Evolutionary conservation across 2,888 invertebrate genomes (phyloP).

Genomic region (Nephrocerus scutellatus): DNA sequence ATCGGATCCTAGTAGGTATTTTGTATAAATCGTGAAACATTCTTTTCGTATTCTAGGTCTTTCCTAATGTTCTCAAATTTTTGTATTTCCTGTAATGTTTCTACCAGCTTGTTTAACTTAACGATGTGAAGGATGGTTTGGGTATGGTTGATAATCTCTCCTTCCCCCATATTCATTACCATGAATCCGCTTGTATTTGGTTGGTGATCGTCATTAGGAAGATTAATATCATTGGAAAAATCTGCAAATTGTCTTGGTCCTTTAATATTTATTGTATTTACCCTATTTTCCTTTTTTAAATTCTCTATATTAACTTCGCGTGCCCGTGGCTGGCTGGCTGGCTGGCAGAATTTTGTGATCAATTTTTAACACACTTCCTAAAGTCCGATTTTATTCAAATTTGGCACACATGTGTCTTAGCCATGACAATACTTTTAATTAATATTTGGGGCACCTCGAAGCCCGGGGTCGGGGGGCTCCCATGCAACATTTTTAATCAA

Average conservation of each 20-base stretch:
- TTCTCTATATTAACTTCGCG: too few relatives aligned
- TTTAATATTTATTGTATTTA: constrained; percentile 10
- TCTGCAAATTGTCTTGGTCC: constrained; percentile 11
- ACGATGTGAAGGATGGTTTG: constrained; percentile 7
- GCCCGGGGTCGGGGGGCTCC: too few relatives aligned
- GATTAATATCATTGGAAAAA: constrained; percentile 5
- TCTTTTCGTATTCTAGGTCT: constrained; percentile 6
- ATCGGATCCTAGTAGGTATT: constrained; percentile 4
- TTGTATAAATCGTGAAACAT: not conserved
- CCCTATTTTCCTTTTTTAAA: too few relatives aligned
- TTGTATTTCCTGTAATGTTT: constrained; percentile 6
- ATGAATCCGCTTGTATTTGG: constrained; percentile 8
- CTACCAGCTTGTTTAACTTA: constrained; percentile 1
- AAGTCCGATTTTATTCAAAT: too few relatives aligned
- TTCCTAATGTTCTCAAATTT: constrained; percentile 5
- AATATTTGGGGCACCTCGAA: too few relatives aligned
- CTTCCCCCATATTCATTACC: not conserved
- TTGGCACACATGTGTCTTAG: too few relatives aligned
- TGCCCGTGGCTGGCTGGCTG: too few relatives aligned
- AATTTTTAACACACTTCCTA: too few relatives aligned
- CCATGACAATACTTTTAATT: too few relatives aligned
- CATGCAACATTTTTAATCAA: too few relatives aligned
- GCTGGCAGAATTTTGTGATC: too few relatives aligned
- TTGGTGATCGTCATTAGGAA: constrained; percentile 6
- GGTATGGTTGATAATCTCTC: constrained; percentile 3